A percentile compares a stretch with the other conserved stretches of the same genome.
Conservation (phyloP, 2,888 invertebrate species). For the Monopis laevigella region DNA sequence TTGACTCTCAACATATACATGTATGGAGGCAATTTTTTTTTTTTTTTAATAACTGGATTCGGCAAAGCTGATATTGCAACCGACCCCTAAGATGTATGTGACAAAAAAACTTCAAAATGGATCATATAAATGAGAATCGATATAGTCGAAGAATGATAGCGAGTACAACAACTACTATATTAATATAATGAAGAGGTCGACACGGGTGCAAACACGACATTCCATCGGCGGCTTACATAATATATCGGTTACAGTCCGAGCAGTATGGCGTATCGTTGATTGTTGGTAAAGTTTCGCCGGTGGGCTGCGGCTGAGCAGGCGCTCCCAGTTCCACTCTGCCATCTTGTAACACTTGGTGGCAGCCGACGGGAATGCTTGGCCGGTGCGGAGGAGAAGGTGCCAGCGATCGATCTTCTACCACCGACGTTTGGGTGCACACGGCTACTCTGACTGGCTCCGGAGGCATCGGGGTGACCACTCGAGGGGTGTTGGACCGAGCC, state of each 20-base stretch:
- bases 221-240: slow-evolving; percentile 78
- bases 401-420: slow-evolving; percentile 30
- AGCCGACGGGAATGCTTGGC: slow-evolving; percentile 64
- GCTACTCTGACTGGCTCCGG: slow-evolving; percentile 30
- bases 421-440: slow-evolving; percentile 19
- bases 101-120: too few relatives aligned
- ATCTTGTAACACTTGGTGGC: slow-evolving; percentile 60
- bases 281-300: slow-evolving; percentile 40
- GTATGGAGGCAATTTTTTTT: too few relatives aligned
- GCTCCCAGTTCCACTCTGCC: slow-evolving; percentile 59
- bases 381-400: slow-evolving; percentile 45
- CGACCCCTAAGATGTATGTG: too few relatives aligned
- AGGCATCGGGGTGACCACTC: slow-evolving; percentile 52
- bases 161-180: too few relatives aligned
- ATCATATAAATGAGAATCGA: too few relatives aligned
- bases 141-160: too few relatives aligned
- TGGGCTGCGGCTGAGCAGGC: slow-evolving; percentile 30
- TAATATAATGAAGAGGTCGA: slow-evolving; percentile 52
- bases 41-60: too few relatives aligned
- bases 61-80: too few relatives aligned
- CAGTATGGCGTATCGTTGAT: slow-evolving; percentile 74
- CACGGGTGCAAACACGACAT: slow-evolving; percentile 65
- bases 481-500: slow-evolving; percentile 38
- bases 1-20: too few relatives aligned
- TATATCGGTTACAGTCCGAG: slow-evolving; percentile 86